Evolutionary conservation across 2,113 vertebrate genomes (phyloP).

Genomic region (Galemys pyrenaicus): DNA sequence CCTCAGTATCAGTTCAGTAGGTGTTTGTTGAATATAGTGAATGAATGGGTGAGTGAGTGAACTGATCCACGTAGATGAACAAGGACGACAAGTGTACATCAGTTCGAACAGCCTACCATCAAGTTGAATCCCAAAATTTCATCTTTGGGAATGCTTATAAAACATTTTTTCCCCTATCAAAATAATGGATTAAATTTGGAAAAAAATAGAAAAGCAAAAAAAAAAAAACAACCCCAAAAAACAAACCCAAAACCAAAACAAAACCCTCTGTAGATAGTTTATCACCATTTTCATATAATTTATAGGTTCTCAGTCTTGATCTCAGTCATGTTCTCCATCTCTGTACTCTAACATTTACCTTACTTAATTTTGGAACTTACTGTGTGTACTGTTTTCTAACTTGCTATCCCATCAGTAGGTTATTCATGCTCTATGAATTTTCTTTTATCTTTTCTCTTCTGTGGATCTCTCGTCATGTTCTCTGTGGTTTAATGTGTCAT

Average conservation of each 20-base stretch:
- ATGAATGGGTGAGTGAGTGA: background rate
- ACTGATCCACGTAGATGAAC: background rate
- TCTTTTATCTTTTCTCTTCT: background rate
- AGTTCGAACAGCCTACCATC: background rate
- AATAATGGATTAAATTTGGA: background rate
- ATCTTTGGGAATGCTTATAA: constrained; percentile 13
- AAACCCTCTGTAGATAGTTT: background rate
- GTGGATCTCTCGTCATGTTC: background rate
- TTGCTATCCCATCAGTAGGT: background rate
- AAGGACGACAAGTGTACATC: background rate
- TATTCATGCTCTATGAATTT: background rate
- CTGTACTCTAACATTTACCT: background rate
- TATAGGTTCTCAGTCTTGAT: background rate
- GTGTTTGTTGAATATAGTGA: background rate
- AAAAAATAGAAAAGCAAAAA: background rate
- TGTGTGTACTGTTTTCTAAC: background rate
- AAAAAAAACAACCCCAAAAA: too few relatives aligned
- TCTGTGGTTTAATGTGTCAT: background rate
- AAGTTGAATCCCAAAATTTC: background rate
- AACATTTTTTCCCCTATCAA: background rate
- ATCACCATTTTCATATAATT: background rate
- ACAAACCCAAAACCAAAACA: background rate
- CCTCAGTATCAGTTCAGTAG: background rate
- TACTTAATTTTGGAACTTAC: background rate
- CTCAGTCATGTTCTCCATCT: background rate